These are phyloP conservation scores for Mormyrus hasselquistii DNA, from an alignment of 2,797 vertebrate species.

Conservation along the genomic window DNA sequence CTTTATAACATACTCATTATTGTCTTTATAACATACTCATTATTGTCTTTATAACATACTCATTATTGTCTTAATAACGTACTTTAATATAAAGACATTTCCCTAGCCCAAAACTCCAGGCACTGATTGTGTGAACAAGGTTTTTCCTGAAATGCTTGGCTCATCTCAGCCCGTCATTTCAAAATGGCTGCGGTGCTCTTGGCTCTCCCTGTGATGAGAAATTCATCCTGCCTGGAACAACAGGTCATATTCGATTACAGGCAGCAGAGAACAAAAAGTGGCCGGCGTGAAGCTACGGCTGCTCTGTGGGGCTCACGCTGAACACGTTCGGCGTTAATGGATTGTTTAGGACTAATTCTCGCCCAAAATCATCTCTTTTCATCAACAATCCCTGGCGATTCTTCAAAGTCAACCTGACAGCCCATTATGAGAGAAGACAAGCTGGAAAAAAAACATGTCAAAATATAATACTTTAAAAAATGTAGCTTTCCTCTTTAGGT, in stretches of 20 bases:
- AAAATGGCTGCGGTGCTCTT: neutral
- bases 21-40: neutral
- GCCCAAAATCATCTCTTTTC: conserved; percentile 46
- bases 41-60: neutral
- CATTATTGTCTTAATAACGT: neutral
- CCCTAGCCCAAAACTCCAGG: neutral
- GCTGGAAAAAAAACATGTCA: conserved; percentile 33
- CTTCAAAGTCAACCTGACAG: conserved; percentile 58
- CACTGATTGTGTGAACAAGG: conserved; percentile 2
- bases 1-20: neutral
- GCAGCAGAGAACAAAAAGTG: neutral
- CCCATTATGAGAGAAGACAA: conserved; percentile 51
- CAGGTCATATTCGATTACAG: conserved; percentile 15
- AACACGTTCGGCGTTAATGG: conserved; percentile 30
- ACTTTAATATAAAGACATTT: neutral
- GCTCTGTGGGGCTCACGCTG: neutral
- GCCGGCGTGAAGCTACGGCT: neutral
- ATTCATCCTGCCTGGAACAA: conserved; percentile 50
- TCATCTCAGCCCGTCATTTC: conserved; percentile 36
- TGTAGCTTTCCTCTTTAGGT: conserved; percentile 31
- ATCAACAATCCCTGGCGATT: conserved; percentile 62
- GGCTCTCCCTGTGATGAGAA: conserved; percentile 14
- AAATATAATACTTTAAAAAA: conserved; percentile 30
- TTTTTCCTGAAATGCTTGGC: conserved; percentile 39
- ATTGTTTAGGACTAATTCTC: conserved; percentile 51